phyloP scores from a whole-genome alignment of 2,888 invertebrate species.

The Leistus spinibarbis region DNA sequence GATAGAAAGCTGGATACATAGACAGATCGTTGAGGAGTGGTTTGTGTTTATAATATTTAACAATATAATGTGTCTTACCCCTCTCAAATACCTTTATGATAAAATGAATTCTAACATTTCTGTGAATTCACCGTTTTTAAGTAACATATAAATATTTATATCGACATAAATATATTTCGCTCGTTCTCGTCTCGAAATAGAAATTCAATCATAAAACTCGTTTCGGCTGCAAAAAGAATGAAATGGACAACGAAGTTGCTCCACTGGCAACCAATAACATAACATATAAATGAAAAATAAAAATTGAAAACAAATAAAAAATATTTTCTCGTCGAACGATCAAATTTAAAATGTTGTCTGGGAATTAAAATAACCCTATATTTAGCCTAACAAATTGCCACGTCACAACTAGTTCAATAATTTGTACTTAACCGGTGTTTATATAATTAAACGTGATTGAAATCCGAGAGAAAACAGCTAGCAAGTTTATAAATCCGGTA shows the following conservation, averaged over 20 bases:
- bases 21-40: no score
- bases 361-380: no score
- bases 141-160: slow-evolving; percentile 6
- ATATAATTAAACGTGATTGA: not conserved
- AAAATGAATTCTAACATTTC: no score
- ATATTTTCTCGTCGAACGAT: not conserved
- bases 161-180: slow-evolving; percentile 33
- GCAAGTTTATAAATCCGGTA: no score
- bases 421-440: not conserved
- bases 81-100: no score
- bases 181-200: slow-evolving; percentile 29
- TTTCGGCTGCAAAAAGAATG: slow-evolving; percentile 4
- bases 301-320: not conserved
- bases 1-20: no score
- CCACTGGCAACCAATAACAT: not conserved
- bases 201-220: slow-evolving; percentile 39
- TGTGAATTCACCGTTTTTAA: not conserved
- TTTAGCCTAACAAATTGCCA: no score
- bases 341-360: not conserved
- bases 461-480: not conserved
- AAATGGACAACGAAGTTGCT: not conserved
- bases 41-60: no score
- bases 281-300: not conserved
- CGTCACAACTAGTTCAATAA: not conserved
- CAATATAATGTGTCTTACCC: no score